A percentile compares a stretch with the other conserved stretches of the same genome.
Evolutionary conservation across 2,113 vertebrate genomes (phyloP).

Genomic region (Poeciliopsis prolifica): DNA sequence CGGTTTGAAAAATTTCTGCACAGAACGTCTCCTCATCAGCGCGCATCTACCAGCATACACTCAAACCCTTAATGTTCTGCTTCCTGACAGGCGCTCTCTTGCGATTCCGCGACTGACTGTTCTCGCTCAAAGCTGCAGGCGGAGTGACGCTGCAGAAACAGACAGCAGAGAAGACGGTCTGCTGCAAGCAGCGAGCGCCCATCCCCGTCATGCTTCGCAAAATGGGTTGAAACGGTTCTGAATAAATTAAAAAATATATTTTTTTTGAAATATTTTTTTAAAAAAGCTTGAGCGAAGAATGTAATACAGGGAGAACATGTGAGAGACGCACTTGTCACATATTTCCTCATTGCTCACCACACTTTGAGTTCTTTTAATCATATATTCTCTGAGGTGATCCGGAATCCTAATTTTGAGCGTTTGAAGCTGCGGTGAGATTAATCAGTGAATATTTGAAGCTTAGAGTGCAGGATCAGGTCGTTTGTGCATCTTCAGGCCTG

Average conservation of each 20-base stretch:
- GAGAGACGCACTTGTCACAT: neutral
- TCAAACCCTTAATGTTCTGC: constrained; percentile 3
- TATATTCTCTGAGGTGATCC: neutral
- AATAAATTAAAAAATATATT: neutral
- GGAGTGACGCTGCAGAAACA: neutral
- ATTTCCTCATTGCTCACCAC: neutral
- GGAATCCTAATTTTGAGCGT: neutral
- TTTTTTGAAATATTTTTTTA: too few relatives aligned
- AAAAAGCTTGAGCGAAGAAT: neutral
- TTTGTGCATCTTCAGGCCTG: neutral
- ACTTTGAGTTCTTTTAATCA: constrained; percentile 8
- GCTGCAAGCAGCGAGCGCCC: neutral
- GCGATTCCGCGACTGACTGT: neutral
- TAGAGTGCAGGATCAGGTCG: neutral
- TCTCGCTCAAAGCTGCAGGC: neutral
- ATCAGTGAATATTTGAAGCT: constrained; percentile 7
- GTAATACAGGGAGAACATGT: neutral
- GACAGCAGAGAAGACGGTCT: constrained; percentile 4
- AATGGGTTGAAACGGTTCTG: neutral
- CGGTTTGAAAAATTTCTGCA: constrained; percentile 2
- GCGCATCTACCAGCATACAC: neutral
- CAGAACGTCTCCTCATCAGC: constrained; percentile 8
- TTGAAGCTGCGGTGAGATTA: constrained; percentile 2
- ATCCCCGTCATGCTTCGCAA: neutral
- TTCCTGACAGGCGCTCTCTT: neutral